Evolutionary conservation across 2,797 vertebrate species (phyloP).

Genomic region (Melanotaenia parkinsoni): DNA sequence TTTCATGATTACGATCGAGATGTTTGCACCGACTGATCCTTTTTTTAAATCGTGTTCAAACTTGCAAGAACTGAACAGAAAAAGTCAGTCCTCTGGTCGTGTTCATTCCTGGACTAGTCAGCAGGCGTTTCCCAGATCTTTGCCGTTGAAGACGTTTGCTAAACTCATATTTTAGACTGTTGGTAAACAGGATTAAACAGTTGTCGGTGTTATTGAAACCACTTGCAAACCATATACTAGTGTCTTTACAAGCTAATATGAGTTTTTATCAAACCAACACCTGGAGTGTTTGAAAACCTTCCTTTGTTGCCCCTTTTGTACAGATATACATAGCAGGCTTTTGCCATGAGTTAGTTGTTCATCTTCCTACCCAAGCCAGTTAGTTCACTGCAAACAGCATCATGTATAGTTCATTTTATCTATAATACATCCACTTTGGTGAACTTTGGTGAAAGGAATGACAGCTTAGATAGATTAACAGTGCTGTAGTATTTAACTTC

Average conservation of each 20-base stretch:
- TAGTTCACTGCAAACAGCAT: background rate
- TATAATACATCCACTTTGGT: too few relatives aligned
- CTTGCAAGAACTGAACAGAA: constrained; percentile 51
- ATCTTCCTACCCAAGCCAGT: background rate
- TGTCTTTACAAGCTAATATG: background rate
- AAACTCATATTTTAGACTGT: background rate
- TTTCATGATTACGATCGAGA: background rate
- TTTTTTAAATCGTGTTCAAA: constrained; percentile 59
- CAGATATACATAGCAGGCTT: background rate
- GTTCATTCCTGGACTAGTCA: constrained; percentile 69
- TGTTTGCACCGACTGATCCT: background rate
- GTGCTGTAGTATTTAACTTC: constrained; percentile 8
- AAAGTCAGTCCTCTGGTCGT: constrained; percentile 15
- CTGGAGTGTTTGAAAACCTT: background rate
- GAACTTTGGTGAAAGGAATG: background rate
- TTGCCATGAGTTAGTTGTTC: background rate
- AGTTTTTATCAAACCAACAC: background rate
- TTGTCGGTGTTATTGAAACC: background rate
- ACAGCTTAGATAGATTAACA: background rate
- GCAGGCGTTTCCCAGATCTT: constrained; percentile 48
- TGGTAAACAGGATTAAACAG: background rate
- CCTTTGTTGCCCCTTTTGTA: background rate
- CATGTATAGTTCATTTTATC: background rate
- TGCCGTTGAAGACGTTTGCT: background rate
- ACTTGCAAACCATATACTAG: background rate